A percentile compares a stretch with the other conserved stretches of the same genome.
Evolutionary conservation across 1,140 invertebrate genomes (phyloP).

Genomic region (Drosophila sucinea): DNA sequence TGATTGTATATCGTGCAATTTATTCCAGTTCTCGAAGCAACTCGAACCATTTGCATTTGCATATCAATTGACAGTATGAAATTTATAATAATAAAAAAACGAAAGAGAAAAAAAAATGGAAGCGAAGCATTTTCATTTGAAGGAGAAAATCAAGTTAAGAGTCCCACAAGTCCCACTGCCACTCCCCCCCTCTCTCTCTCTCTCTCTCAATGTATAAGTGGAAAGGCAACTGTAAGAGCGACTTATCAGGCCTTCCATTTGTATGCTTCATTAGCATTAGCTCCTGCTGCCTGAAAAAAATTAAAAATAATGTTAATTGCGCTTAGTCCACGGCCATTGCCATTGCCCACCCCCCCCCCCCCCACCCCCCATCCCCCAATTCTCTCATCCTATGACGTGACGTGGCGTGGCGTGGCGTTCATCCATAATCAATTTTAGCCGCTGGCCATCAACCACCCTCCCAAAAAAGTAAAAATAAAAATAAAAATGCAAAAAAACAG

Average conservation of each 20-base stretch:
- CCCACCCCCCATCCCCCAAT: not conserved
- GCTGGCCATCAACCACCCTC: constrained; percentile 48
- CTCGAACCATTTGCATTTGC: constrained; percentile 12
- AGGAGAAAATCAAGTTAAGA: constrained; percentile 70
- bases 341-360: not conserved
- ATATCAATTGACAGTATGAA: constrained; percentile 21
- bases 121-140: constrained; percentile 42
- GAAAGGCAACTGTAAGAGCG: not conserved
- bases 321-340: constrained; percentile 33
- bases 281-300: constrained; percentile 38
- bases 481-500: not conserved
- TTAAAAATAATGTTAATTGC: constrained; percentile 82
- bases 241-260: constrained; percentile 54
- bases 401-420: constrained; percentile 40
- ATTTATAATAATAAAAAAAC: constrained; percentile 73
- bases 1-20: not conserved
- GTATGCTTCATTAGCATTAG: constrained; percentile 76
- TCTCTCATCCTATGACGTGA: not conserved
- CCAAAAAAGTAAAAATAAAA: constrained; percentile 18
- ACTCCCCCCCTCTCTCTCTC: too few relatives aligned
- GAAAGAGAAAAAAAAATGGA: constrained; percentile 38
- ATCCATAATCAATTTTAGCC: constrained; percentile 80
- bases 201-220: not conserved
- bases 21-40: not conserved
- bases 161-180: constrained; percentile 50